Percentiles rank a stretch among this genome's conserved stretches.
Evolutionary conservation across 2,797 vertebrate species (phyloP).

Genomic region (Loris lydekkerianus): DNA sequence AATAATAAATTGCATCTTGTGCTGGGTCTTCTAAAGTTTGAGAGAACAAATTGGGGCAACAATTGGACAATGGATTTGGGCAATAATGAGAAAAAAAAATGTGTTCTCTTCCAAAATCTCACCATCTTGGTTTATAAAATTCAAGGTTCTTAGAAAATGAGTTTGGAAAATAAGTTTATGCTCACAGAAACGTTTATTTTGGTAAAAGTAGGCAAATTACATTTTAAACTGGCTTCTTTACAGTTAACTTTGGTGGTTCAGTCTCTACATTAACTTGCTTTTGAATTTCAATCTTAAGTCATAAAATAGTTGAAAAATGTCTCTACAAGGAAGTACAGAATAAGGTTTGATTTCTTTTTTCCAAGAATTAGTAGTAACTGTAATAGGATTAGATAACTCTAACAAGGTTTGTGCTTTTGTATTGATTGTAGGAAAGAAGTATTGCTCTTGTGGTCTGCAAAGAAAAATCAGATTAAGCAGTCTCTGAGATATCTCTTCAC

Average conservation of each 20-base stretch:
- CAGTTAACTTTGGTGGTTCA: background rate
- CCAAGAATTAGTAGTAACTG: background rate
- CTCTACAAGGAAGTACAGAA: background rate
- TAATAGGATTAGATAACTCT: background rate
- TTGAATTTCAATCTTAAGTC: background rate
- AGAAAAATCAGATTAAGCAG: background rate
- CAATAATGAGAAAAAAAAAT: background rate
- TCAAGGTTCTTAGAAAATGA: background rate
- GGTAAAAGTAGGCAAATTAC: conserved; percentile 16
- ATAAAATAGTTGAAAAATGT: background rate
- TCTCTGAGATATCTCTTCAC: background rate
- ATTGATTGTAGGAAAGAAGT: background rate
- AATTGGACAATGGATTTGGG: background rate
- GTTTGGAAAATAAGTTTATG: conserved; percentile 28
- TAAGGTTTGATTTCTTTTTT: conserved; percentile 8
- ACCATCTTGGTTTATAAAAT: conserved; percentile 19
- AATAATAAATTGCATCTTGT: background rate
- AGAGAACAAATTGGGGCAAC: background rate
- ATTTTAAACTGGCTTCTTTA: conserved; percentile 22
- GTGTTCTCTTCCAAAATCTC: conserved; percentile 20
- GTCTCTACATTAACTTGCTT: background rate
- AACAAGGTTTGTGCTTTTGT: background rate
- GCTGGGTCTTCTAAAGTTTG: background rate
- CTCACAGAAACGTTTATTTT: conserved; percentile 56
- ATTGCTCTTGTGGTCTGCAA: background rate